Evolutionary conservation across 2,888 invertebrate genomes (phyloP), one percentile per base, ranked within the genome.

Genomic region (Parnassius mnemosyne): DNA sequence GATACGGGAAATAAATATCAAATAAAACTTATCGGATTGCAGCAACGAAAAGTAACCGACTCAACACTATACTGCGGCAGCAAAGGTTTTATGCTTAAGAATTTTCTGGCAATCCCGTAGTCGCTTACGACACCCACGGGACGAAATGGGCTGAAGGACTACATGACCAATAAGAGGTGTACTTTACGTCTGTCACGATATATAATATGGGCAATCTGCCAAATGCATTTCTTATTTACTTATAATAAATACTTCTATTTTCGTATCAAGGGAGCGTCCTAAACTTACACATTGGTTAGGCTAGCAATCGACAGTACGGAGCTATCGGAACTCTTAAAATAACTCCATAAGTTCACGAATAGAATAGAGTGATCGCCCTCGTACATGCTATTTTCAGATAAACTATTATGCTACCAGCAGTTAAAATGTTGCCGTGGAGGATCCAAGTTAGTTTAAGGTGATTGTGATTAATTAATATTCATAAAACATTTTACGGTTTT

Each of bases 331-430:
- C 77, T 75, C 75, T 81, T 76, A 78, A 88, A 89, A 89, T 89
- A 89, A 77, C 81, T 81, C 79, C 81, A 83, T 82, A 82, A 81
- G 83, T 82, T 80, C 81, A 83, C 79, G 80, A 86, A 88, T 86
- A 87, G 85, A 84, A 74, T 68, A 73, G 81, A 82, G 85, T 83
- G 83, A 87, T 84, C 85, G 86, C 86, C 87, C 88, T 85, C 85
- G 77, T 80, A 76, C 73, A 50, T 74, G 79, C 84, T 86, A 85
- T 84, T 85, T 84, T 78, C 78, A 81, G 82, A 81, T 75, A 77
- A 73, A 78, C 76, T 81, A 80, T 77, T 71, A 65, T 70, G 61
- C 68, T 65, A 61, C 54, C 34, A 54, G 20, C 50, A 53, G 58
- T 63, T 54, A 55, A 63, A 63, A 54, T 44, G 58, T 46, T 53